Conservation (phyloP, 2,797 vertebrate species). For the Aplochiton taeniatus region DNA sequence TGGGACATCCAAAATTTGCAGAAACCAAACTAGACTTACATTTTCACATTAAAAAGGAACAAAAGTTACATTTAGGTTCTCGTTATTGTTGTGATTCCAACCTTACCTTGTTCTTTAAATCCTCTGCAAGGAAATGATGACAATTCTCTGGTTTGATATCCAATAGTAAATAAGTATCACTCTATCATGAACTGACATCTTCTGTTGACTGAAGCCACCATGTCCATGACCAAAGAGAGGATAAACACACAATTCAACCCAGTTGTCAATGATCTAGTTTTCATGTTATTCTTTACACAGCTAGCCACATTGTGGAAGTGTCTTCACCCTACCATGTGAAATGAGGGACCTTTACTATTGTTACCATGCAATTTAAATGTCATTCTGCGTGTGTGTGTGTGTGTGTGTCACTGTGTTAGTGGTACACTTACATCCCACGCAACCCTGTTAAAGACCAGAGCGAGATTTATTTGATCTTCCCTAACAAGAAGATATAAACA, state of each 20-base stretch:
- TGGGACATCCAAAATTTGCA: neutral
- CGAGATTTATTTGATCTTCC: neutral
- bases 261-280: neutral
- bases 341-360: constrained; percentile 44
- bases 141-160: too few relatives aligned
- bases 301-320: constrained; percentile 49
- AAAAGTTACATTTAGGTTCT: neutral
- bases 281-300: constrained; percentile 18
- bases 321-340: constrained; percentile 50
- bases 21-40: neutral
- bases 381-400: constrained; percentile 9
- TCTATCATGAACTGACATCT: too few relatives aligned
- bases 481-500: neutral
- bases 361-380: neutral
- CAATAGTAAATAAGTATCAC: too few relatives aligned
- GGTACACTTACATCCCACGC: constrained; percentile 27
- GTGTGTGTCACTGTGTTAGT: constrained; percentile 7
- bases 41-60: neutral
- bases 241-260: neutral
- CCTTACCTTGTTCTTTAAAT: neutral
- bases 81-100: neutral
- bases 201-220: neutral
- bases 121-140: too few relatives aligned
- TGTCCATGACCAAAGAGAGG: neutral
- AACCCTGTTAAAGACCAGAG: neutral